Evolutionary conservation across 30 jellyfish, hydroid and myxozoan species (phyloP), one percentile per base, ranked within the genome.

Genomic region (Aurelia sp.): DNA sequence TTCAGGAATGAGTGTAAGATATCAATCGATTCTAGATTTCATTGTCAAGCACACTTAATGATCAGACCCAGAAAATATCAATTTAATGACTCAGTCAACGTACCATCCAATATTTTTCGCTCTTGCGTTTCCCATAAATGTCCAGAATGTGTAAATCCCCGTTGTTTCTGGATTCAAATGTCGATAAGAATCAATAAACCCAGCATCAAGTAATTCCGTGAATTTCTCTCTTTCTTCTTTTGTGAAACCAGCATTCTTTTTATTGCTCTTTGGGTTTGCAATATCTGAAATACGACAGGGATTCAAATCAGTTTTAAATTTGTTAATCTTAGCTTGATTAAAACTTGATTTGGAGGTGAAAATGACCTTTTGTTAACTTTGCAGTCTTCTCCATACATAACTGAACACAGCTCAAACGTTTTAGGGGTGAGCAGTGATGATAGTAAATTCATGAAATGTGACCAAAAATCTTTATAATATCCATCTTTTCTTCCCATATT

Each of bases 51-150:
- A 44, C 0, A 44, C 10, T 44, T 44, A 16, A 9, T 44, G 15
- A 7, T 27, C 33, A 27, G 55, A 44, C 55, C 55, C 55, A 44
- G 55, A 10, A 44, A 12, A 44, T 9, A 44, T 44, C 55, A 44
- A 44, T 44, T 44, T 9, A 44, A 7, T 44, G 3, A 44, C 55
- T 44, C 55, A 44, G 11, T 33, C 41, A 10, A 64, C 98, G 62
- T 59, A 96, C 99, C 99, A 96, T n/a, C 99, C 99, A 23, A 87
- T 73, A 62, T 96, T 96, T 55, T 70, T 78, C 23, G 79, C 96
- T 53, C 99, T 77, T 57, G 98, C 98, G 72, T 87, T 91, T 40
- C 96, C 97, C 91, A 91, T 86, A 85, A 64, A 96, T 30, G 99
- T 78, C 99, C 99, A 96, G 65, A 83, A 96, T 3, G 99, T 90